Evolutionary conservation across 2,888 invertebrate genomes (phyloP), one percentile per base, ranked within the genome.

Genomic region (Pseudococcus jackbeardsleyi): DNA sequence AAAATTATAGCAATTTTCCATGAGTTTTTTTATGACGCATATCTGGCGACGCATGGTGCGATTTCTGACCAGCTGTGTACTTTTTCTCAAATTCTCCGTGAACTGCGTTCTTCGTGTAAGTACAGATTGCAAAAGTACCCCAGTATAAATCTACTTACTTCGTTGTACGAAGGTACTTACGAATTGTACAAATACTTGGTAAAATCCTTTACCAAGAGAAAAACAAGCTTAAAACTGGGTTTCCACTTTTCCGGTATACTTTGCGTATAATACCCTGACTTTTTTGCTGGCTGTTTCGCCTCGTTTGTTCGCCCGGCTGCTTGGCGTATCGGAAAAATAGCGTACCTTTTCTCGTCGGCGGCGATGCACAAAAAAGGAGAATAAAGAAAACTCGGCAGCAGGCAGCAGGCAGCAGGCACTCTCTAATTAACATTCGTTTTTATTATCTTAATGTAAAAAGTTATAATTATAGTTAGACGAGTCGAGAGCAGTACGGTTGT

Each of bases 391-490:
- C 19, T 59, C 59, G 19, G 59, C 59, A 59, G n/a, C 6, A 59
- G 59, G 59, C 59, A 59, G n/a, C 6, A 59, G 59, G 59, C 26
- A 33, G 26, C 26, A 33, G 17, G 77, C 39, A 79, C 42, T 39
- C 79, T 79, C 79, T 79, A 79, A 79, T 79, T 79, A 79, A 79
- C 79, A 79, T 79, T 79, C n/a, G 79, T 79, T 79, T 79, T 79
- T 79, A 79, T 72, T 72, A 79, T 79, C 79, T 79, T 79, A 79
- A 79, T 79, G 79, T 79, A 79, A 79, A 79, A 79, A 79, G 79
- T 79, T 79, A 79, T 79, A 79, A 79, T 79, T 79, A 79, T 19
- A 39, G 5, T 39, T 26, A 79, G n/a, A 9, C 79, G 79, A 72
- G 68, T 72, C 79, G 79, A 72, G 33, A 15, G 15, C 0, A 72